A percentile compares a stretch with the other conserved stretches of the same genome.
Evolutionary conservation across 2,797 vertebrate genomes (phyloP).

Genomic region (Fistularia commersonii): DNA sequence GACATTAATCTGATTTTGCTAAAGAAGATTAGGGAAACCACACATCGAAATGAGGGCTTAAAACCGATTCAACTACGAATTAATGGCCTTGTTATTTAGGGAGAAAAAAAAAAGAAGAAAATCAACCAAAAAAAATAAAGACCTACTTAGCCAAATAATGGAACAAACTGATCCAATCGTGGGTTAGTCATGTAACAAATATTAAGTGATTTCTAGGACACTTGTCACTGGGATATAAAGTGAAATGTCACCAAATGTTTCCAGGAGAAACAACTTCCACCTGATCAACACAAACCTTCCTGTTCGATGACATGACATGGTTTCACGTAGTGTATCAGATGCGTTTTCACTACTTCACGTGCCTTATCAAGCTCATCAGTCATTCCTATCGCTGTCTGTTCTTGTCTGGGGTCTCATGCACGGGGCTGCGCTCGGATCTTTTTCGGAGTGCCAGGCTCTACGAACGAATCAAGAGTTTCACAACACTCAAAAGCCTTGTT

Average conservation of each 20-base stretch:
- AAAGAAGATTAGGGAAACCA: conserved; percentile 33
- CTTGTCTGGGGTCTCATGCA: conserved; percentile 1
- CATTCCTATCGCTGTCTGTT: neutral
- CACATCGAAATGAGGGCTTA: conserved; percentile 11
- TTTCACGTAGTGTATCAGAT: too few relatives aligned
- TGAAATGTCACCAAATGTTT: too few relatives aligned
- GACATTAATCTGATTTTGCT: conserved; percentile 34
- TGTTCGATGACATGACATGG: too few relatives aligned
- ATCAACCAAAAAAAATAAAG: neutral
- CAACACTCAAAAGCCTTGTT: too few relatives aligned
- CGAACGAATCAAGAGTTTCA: too few relatives aligned
- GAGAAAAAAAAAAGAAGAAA: neutral
- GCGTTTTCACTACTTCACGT: neutral
- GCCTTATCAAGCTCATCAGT: neutral
- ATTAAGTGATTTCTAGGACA: too few relatives aligned
- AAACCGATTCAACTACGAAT: conserved; percentile 15
- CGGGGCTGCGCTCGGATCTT: too few relatives aligned
- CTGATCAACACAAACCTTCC: too few relatives aligned
- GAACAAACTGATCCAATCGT: neutral
- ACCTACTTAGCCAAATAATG: neutral
- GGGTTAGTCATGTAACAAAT: too few relatives aligned
- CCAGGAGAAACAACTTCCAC: too few relatives aligned
- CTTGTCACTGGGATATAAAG: too few relatives aligned
- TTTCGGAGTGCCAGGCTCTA: too few relatives aligned
- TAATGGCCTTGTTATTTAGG: neutral